phyloP scores from a whole-genome alignment of 2,888 invertebrate genomes.

The Chalcosyrphus nemorum region DNA sequence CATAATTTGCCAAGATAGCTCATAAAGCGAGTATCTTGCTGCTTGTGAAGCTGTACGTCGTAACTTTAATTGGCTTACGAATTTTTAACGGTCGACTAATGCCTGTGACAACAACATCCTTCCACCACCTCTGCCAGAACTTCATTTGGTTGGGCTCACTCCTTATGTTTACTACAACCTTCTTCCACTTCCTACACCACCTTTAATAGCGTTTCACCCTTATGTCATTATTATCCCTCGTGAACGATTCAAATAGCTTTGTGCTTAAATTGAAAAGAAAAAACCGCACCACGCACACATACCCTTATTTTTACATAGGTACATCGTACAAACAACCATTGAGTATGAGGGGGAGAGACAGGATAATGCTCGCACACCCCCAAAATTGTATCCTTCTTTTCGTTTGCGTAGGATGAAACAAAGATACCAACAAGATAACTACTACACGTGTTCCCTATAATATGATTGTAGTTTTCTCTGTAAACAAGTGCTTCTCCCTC shows the following conservation, averaged over 20 bases:
- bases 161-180: slow-evolving; percentile 41
- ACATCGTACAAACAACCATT: slow-evolving; percentile 6
- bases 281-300: slow-evolving; percentile 56
- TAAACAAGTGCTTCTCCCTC: slow-evolving; percentile 68
- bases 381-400: slow-evolving; percentile 37
- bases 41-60: slow-evolving; percentile 40
- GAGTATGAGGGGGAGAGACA: slow-evolving; percentile 10
- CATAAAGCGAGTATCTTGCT: slow-evolving; percentile 51
- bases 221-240: slow-evolving; percentile 69
- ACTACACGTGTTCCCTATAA: slow-evolving; percentile 65
- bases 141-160: slow-evolving; percentile 47
- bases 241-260: slow-evolving; percentile 61
- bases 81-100: slow-evolving; percentile 68
- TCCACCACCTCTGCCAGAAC: slow-evolving; percentile 36
- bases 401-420: slow-evolving; percentile 32
- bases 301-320: too few species aligned
- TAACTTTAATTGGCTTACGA: slow-evolving; percentile 68
- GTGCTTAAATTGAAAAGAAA: slow-evolving; percentile 68
- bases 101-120: slow-evolving; percentile 70
- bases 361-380: slow-evolving; percentile 46
- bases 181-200: slow-evolving; percentile 19
- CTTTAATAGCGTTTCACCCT: slow-evolving; percentile 61
- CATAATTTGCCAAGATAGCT: slow-evolving; percentile 18
- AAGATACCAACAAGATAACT: slow-evolving; percentile 56
- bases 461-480: slow-evolving; percentile 62